Evolutionary conservation across 2,797 vertebrate species (phyloP).

Genomic region (Scyliorhinus canicula): DNA sequence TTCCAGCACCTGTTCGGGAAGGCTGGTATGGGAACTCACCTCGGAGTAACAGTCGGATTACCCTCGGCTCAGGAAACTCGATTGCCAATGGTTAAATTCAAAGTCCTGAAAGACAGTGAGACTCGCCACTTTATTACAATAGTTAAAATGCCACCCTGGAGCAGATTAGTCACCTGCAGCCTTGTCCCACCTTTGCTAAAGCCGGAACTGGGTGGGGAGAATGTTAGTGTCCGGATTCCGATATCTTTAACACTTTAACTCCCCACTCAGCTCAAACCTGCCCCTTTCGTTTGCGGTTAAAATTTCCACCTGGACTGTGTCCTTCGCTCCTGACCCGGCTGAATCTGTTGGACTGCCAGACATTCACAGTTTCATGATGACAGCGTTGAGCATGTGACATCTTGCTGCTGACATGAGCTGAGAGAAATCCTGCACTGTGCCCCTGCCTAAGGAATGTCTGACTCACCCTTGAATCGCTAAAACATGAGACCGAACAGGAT

Average conservation of each 20-base stretch:
- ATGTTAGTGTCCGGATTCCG: not conserved
- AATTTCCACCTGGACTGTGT: not conserved
- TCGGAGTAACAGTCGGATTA: not conserved
- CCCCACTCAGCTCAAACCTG: not conserved
- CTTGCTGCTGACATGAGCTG: not conserved
- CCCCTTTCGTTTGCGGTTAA: not conserved
- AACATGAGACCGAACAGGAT: slow-evolving; percentile 25
- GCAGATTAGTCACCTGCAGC: not conserved
- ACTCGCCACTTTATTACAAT: not conserved
- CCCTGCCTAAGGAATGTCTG: slow-evolving; percentile 24
- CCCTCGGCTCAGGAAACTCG: not conserved
- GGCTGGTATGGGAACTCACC: too few relatives aligned
- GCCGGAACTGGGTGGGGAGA: not conserved
- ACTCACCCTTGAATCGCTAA: not conserved
- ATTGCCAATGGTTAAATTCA: not conserved
- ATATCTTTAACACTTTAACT: not conserved
- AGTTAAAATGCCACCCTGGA: not conserved
- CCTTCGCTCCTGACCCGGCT: not conserved
- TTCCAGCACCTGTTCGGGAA: too few relatives aligned
- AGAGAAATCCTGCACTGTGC: slow-evolving; percentile 13
- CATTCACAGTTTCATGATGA: not conserved
- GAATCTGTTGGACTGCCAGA: slow-evolving; percentile 5
- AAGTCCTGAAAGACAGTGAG: not conserved
- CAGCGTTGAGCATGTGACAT: not conserved
- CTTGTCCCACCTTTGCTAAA: not conserved